Percentiles rank a stretch among this genome's conserved stretches.
These are phyloP conservation scores for Pterocles gutturalis DNA, from an alignment of 2,113 vertebrate species.

Conservation along the genomic window DNA sequence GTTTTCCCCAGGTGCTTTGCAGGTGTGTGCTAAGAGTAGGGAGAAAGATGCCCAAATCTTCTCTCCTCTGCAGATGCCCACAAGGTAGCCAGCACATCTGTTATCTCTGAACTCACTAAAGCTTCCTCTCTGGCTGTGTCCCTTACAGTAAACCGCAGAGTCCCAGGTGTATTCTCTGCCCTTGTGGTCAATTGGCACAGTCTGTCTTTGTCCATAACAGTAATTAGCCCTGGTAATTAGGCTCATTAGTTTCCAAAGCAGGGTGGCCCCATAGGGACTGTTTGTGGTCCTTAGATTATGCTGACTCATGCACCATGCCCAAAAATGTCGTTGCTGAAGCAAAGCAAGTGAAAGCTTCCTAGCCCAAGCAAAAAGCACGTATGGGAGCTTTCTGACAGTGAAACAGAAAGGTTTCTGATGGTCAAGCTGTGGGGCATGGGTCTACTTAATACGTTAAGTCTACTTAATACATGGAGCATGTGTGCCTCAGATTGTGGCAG, in stretches of 20 bases:
- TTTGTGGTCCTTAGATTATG: not conserved
- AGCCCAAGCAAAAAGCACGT: not conserved
- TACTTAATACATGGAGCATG: not conserved
- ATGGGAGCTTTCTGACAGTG: not conserved
- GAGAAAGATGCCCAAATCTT: not conserved
- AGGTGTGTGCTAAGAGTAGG: not conserved
- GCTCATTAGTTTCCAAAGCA: not conserved
- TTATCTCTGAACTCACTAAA: not conserved
- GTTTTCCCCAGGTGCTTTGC: not conserved
- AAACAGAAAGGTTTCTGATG: not conserved
- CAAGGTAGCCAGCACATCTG: not conserved
- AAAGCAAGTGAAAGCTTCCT: not conserved
- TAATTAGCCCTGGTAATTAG: not conserved
- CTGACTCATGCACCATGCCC: not conserved
- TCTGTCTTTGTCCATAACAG: not conserved
- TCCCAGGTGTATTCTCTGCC: constrained; percentile 41
- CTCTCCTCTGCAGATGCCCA: not conserved
- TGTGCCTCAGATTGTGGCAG: not conserved
- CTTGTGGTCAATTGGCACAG: not conserved
- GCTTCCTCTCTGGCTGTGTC: not conserved
- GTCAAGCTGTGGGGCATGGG: not conserved
- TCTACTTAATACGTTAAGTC: not conserved
- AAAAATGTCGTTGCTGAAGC: not conserved
- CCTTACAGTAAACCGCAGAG: not conserved
- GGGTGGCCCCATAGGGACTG: not conserved